Evolutionary conservation across 2,113 vertebrate species (phyloP).

Genomic region (Cyphomyrus discorhynchus): DNA sequence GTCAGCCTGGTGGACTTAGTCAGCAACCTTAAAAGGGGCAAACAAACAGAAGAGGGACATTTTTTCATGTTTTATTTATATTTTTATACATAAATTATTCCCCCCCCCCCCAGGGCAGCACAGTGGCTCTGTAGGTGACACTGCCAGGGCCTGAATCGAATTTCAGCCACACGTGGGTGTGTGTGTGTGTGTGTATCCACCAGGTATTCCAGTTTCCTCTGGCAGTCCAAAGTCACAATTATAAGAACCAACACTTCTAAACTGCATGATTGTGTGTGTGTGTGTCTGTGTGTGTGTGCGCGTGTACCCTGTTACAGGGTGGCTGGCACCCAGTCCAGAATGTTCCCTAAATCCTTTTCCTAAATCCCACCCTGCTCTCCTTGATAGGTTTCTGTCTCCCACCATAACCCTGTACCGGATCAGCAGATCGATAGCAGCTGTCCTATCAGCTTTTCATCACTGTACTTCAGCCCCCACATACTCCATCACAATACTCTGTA

Average conservation of each 20-base stretch:
- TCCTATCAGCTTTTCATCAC: background rate
- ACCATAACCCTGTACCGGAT: background rate
- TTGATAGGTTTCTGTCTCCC: background rate
- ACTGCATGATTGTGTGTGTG: background rate
- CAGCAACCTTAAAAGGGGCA: conserved; percentile 69
- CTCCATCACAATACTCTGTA: background rate
- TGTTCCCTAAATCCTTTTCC: background rate
- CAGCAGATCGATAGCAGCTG: background rate
- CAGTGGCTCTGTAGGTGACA: background rate
- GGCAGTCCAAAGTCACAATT: background rate
- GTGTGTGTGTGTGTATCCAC: background rate
- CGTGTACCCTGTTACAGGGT: background rate
- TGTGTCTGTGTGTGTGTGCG: background rate
- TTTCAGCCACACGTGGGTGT: background rate
- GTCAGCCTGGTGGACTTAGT: conserved; percentile 92
- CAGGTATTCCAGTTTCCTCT: background rate
- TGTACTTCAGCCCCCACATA: background rate
- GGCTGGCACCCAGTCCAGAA: background rate
- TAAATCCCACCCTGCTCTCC: background rate
- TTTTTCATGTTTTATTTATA: background rate
- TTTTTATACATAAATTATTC: background rate
- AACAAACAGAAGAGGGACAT: background rate
- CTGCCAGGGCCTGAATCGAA: background rate
- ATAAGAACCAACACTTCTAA: background rate
- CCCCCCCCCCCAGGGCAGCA: background rate